Base-by-base conservation (phyloP, 1,140 invertebrate species). In the Metopolophium dirhodum region DNA sequence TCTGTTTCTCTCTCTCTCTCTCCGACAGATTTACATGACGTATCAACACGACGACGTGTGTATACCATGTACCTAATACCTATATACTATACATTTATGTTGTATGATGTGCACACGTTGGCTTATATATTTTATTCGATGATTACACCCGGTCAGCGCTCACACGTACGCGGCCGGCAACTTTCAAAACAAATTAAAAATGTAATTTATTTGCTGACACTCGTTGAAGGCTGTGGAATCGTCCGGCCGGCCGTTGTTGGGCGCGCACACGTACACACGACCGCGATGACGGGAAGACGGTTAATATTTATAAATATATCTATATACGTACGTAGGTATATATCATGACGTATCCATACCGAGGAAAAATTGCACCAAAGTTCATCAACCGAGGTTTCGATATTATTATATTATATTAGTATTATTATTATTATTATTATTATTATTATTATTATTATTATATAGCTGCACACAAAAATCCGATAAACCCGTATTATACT, bases 121-220 rank as follows among this genome's bases (percentile, higher is more conserved):
- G 88, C 26, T 47, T 87, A 49, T 49, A n/a, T 87, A 47, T 87
- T 49, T 41, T 47, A 87, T 49, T 51, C 61, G 57, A 77, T 77
- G 61, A 77, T 77, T 77, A 77, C 61, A 77, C 61, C 3, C 61
- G n/a, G 61, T 77, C n/a, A n/a, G 30, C 4, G 30, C 61, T 68
- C 88, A 85, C 37, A n/a, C 7, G 49, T 51, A n/a, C 45, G 45
- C 47, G 7, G 35, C 77, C 47, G 47, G 35, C 47, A 54, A 91
- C 61, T 82, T 51, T 92, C 61, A 49, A 92, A 92, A 92, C 41
- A 7, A 83, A 92, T 92, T 92, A 82, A 20, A 51, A 82, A 82
- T 83, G 83, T 83, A 92, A 92, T 92, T 92, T 92, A 92, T 92
- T 92, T 51, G 77, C 77, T 49, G 91, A 92, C 91, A 92, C 47